Evolutionary conservation across 2,797 vertebrate species (phyloP).

Genomic region (Crax fasciolata): DNA sequence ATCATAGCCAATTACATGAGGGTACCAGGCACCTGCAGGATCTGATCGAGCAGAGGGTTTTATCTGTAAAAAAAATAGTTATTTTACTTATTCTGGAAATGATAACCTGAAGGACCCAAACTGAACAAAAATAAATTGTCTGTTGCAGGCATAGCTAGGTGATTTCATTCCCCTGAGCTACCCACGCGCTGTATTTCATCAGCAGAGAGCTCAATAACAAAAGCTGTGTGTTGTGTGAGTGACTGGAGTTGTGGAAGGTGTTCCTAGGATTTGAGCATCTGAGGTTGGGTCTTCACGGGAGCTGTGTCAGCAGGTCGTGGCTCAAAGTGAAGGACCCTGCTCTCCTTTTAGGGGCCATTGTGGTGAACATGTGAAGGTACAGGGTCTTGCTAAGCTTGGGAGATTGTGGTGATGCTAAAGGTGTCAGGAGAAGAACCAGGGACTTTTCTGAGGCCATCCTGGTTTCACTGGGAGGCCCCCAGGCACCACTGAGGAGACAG

Average conservation of each 20-base stretch:
- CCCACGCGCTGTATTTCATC: background rate
- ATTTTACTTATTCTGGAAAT: background rate
- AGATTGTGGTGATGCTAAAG: background rate
- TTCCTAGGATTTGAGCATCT: background rate
- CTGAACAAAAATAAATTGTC: slow-evolving; percentile 1
- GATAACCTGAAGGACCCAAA: background rate
- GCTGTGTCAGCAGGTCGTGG: background rate
- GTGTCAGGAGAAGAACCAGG: background rate
- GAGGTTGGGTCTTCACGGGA: background rate
- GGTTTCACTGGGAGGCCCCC: background rate
- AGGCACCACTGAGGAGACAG: background rate
- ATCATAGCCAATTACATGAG: background rate
- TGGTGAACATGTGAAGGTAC: background rate
- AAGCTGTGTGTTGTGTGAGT: background rate
- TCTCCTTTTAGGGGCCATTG: background rate
- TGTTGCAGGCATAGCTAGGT: background rate
- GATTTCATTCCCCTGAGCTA: background rate
- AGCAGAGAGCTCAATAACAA: background rate
- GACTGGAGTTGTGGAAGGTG: background rate
- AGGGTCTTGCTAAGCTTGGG: background rate
- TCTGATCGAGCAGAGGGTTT: background rate
- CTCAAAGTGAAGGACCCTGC: background rate
- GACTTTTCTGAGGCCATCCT: background rate
- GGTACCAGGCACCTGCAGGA: background rate
- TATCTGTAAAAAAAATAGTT: background rate